These are phyloP conservation scores for Allacma fusca DNA, from an alignment of 2,888 invertebrate species.

Conservation along the genomic window DNA sequence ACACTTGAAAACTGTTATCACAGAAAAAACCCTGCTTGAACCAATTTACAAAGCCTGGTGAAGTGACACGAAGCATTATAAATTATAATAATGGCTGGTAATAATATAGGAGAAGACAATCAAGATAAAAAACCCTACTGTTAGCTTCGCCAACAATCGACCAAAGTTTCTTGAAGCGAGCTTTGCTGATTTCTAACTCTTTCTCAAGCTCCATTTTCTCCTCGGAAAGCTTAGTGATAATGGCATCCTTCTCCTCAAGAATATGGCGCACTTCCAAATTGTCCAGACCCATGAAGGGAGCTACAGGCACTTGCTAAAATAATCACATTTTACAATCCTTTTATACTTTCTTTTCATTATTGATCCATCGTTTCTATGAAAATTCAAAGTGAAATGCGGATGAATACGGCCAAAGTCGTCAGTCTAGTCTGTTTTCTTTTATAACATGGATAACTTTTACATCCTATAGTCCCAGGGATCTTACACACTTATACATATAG, in stretches of 20 bases:
- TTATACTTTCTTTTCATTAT: constrained; percentile 34
- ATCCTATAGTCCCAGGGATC: background rate
- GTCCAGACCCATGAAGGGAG: constrained; percentile 23
- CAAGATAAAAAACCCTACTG: constrained; percentile 68
- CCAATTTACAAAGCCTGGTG: constrained; percentile 16
- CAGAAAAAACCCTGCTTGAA: background rate
- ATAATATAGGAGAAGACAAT: constrained; percentile 39
- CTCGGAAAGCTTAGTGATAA: constrained; percentile 56
- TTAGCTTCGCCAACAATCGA: constrained; percentile 76
- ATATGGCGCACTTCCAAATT: constrained; percentile 41
- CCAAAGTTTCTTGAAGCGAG: constrained; percentile 76
- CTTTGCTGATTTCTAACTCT: constrained; percentile 74
- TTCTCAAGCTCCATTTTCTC: constrained; percentile 67
- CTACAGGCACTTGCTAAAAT: constrained; percentile 42
- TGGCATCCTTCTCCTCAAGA: constrained; percentile 63
- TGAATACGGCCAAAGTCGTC: background rate
- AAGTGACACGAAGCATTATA: constrained; percentile 38
- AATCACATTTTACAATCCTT: constrained; percentile 40
- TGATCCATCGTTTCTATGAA: constrained; percentile 34
- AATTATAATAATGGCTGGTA: constrained; percentile 42
- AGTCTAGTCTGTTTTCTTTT: background rate
- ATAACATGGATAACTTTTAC: background rate
- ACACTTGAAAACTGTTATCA: constrained; percentile 24
- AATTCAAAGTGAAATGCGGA: constrained; percentile 22
- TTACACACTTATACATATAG: background rate